Conservation (phyloP, 2,888 invertebrate genomes). For the Drosophila lacicola region DNA sequence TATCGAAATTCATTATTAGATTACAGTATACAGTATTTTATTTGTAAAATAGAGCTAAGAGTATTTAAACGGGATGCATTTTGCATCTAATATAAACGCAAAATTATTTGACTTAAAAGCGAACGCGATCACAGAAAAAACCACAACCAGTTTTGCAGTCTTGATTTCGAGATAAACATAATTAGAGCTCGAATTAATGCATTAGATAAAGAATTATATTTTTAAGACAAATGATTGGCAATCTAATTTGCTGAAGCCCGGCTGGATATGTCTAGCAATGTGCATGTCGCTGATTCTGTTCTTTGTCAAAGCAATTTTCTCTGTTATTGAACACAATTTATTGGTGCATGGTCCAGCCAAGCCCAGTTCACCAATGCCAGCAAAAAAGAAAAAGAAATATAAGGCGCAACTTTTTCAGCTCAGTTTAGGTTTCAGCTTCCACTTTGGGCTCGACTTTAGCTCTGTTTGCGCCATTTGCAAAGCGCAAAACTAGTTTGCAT, state of each 20-base stretch:
- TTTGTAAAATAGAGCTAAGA: too few species aligned
- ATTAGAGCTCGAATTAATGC: too few species aligned
- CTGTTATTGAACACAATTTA: slow-evolving; percentile 67
- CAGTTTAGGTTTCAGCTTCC: slow-evolving; percentile 8
- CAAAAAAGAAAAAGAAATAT: neutral
- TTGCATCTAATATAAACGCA: too few species aligned
- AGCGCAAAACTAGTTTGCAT: slow-evolving; percentile 70
- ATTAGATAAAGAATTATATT: too few species aligned
- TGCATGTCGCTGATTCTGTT: slow-evolving; percentile 21
- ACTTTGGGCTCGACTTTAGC: slow-evolving; percentile 16
- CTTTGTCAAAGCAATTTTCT: slow-evolving; percentile 33
- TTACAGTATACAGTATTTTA: too few species aligned
- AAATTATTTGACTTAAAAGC: too few species aligned
- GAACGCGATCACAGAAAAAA: too few species aligned
- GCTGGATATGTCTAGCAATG: neutral
- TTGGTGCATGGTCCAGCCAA: slow-evolving; percentile 57
- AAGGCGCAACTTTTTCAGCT: slow-evolving; percentile 4
- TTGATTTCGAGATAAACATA: too few species aligned
- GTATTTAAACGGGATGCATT: too few species aligned
- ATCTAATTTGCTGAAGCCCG: neutral
- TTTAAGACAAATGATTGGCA: too few species aligned
- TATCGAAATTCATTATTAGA: too few species aligned
- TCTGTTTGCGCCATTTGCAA: slow-evolving; percentile 19
- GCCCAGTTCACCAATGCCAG: slow-evolving; percentile 54
- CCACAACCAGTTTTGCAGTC: too few species aligned